Conservation (phyloP, 2,888 invertebrate genomes). For the Antheraea assamensis region DNA sequence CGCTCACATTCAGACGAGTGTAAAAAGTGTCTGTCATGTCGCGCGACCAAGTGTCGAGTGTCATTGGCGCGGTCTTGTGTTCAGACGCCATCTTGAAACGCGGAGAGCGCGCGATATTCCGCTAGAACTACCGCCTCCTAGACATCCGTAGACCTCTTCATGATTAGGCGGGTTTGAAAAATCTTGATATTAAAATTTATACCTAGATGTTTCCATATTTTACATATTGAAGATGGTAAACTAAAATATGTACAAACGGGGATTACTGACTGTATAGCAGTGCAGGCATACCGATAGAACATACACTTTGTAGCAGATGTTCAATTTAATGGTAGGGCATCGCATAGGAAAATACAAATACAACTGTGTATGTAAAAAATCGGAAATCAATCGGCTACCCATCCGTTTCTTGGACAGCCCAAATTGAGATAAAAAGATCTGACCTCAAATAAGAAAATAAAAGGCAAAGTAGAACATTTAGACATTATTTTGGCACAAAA, state of each 20-base stretch:
- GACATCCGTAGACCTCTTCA: constrained; percentile 39
- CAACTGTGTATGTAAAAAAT: too few species aligned
- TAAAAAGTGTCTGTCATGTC: constrained; percentile 53
- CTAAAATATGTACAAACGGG: neutral
- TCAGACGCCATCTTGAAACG: constrained; percentile 62
- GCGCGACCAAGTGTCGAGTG: constrained; percentile 51
- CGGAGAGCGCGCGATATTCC: constrained; percentile 46
- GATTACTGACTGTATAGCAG: too few species aligned
- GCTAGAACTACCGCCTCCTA: constrained; percentile 34
- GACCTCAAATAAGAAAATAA: too few species aligned
- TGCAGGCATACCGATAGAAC: too few species aligned
- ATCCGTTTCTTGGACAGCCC: too few species aligned
- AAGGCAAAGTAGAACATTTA: too few species aligned
- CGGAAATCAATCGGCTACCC: too few species aligned
- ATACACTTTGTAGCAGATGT: too few species aligned
- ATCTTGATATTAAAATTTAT: neutral
- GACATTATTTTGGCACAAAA: too few species aligned
- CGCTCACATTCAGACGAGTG: constrained; percentile 5
- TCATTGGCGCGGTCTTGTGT: constrained; percentile 41
- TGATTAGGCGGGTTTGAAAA: constrained; percentile 30
- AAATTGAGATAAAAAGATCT: too few species aligned
- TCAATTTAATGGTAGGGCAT: too few species aligned
- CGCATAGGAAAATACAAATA: too few species aligned
- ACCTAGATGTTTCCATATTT: neutral
- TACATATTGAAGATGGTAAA: neutral